Evolutionary conservation across 2,113 vertebrate species (phyloP).

Genomic region (Sorex fumeus): DNA sequence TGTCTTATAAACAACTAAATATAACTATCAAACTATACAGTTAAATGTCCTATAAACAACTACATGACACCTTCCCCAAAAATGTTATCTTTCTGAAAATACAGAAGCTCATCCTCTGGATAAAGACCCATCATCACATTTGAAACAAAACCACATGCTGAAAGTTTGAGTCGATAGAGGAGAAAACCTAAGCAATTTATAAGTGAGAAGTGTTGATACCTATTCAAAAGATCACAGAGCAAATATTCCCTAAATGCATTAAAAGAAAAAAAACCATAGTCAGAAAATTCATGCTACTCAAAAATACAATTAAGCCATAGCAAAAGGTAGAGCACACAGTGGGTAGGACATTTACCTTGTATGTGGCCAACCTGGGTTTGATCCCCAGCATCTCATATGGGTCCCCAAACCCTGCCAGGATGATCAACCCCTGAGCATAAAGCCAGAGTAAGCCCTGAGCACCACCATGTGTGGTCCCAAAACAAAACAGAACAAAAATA

Average conservation of each 20-base stretch:
- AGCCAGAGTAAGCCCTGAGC: too few species aligned
- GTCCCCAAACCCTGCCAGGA: too few species aligned
- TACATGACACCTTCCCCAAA: constrained; percentile 17
- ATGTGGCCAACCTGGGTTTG: too few species aligned
- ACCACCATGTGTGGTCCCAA: too few species aligned
- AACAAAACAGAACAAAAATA: too few species aligned
- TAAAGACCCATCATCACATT: constrained; percentile 35
- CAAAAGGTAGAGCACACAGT: background rate
- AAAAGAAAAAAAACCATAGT: constrained; percentile 49
- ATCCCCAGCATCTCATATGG: too few species aligned
- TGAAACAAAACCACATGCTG: constrained; percentile 50
- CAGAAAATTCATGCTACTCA: constrained; percentile 53
- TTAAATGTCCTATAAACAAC: too few species aligned
- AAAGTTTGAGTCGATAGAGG: constrained; percentile 38
- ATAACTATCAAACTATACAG: too few species aligned
- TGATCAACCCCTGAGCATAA: too few species aligned
- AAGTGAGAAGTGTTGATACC: background rate
- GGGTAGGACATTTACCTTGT: too few species aligned
- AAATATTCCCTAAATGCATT: constrained; percentile 57
- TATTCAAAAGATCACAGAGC: constrained; percentile 51
- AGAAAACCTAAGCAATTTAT: constrained; percentile 11
- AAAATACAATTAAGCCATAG: constrained; percentile 57
- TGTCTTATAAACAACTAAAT: constrained; percentile 41
- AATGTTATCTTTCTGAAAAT: constrained; percentile 48
- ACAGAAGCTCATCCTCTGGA: constrained; percentile 50